Conservation (phyloP, 2,888 invertebrate genomes). For the Drosophila subsilvestris region DNA sequence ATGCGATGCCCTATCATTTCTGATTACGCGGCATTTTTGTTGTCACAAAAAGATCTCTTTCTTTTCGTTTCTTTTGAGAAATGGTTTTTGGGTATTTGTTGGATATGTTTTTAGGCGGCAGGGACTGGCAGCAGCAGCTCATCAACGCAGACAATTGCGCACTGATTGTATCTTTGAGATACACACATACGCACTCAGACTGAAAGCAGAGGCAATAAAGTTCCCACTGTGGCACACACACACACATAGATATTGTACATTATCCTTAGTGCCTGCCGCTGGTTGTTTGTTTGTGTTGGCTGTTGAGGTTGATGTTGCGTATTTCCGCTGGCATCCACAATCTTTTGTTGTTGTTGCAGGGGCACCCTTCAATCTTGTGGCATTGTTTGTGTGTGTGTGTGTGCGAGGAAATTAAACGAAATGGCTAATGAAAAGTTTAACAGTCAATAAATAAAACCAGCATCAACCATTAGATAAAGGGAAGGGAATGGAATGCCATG, state of each 20-base stretch:
- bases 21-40: constrained; percentile 73
- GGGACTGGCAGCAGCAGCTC: constrained; percentile 56
- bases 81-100: constrained; percentile 28
- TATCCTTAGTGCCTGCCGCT: constrained; percentile 73
- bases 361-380: constrained; percentile 63
- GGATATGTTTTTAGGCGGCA: constrained; percentile 19
- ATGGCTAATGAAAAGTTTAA: constrained; percentile 81
- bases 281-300: constrained; percentile 33
- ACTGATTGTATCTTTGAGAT: constrained; percentile 72
- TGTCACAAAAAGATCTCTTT: constrained; percentile 58
- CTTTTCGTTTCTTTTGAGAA: constrained; percentile 3
- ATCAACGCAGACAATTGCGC: constrained; percentile 76
- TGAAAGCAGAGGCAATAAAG: constrained; percentile 60
- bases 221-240: constrained; percentile 73
- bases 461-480: constrained; percentile 24
- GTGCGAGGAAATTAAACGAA: constrained; percentile 71
- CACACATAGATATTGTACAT: constrained; percentile 51
- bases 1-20: constrained; percentile 73
- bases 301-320: constrained; percentile 27
- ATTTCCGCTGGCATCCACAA: constrained; percentile 45
- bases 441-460: constrained; percentile 75
- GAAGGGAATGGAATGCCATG: not conserved
- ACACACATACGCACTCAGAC: constrained; percentile 19
- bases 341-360: not conserved
- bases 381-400: constrained; percentile 64